A percentile compares a stretch with the other conserved stretches of the same genome.
Conservation (phyloP, 2,888 invertebrate species). For the Drosophila multiciliata region DNA sequence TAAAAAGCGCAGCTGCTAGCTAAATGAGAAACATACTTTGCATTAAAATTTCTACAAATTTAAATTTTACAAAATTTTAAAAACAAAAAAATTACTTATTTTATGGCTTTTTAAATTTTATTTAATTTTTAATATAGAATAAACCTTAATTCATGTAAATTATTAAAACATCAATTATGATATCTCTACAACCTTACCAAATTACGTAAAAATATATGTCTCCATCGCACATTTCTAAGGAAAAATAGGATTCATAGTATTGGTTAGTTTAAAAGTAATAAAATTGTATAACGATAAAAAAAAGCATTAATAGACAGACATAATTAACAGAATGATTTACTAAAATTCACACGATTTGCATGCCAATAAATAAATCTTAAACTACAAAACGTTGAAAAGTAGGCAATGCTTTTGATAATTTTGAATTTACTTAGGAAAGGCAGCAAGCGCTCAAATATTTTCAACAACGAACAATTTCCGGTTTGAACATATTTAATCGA, state of each 20-base stretch:
- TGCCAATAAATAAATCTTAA: background rate
- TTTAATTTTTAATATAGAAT: too few relatives aligned
- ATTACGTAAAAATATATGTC: background rate
- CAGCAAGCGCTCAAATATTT: background rate
- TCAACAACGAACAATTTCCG: constrained; percentile 33
- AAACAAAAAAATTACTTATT: background rate
- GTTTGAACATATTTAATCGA: constrained; percentile 42
- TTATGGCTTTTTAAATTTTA: background rate
- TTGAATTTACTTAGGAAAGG: background rate
- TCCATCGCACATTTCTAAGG: too few relatives aligned
- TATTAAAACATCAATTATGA: too few relatives aligned
- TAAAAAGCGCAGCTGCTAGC: constrained; percentile 18
- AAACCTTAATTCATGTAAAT: too few relatives aligned
- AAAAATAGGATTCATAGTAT: background rate
- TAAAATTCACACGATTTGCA: too few relatives aligned
- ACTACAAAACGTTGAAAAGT: background rate
- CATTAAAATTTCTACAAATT: background rate
- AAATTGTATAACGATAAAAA: background rate
- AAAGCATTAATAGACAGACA: background rate
- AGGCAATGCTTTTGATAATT: background rate
- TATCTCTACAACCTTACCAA: background rate
- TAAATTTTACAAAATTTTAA: background rate
- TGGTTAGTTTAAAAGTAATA: background rate
- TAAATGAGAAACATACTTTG: background rate
- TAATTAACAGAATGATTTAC: background rate